These are phyloP conservation scores for Peucedramus taeniatus DNA, from an alignment of 2,113 vertebrate species.

Conservation along the genomic window DNA sequence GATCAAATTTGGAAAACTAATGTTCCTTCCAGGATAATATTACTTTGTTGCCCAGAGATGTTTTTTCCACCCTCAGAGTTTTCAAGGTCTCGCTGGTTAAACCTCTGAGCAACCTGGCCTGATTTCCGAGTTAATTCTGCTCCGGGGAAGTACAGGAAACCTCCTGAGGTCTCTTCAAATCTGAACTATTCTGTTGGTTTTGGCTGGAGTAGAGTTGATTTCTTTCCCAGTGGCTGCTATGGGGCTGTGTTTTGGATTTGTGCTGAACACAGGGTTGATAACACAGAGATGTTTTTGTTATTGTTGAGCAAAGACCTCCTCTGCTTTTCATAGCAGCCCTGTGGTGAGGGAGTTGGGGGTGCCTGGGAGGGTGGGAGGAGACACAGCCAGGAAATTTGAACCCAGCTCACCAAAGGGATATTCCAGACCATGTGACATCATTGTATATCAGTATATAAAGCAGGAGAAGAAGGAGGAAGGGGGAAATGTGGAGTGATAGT, in stretches of 20 bases:
- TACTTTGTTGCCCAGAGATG: neutral
- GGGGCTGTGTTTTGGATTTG: neutral
- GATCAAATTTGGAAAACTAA: neutral
- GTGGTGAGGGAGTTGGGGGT: neutral
- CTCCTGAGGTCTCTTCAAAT: neutral
- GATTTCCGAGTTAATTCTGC: neutral
- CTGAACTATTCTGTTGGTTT: neutral
- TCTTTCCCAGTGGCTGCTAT: fast-evolving
- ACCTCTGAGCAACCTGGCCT: neutral
- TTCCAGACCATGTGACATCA: neutral
- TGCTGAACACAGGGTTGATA: neutral
- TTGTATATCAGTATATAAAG: neutral
- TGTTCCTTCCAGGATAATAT: neutral
- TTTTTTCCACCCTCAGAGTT: neutral
- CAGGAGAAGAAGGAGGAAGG: neutral
- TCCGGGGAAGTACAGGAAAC: neutral
- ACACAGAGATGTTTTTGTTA: neutral
- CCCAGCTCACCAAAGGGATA: neutral
- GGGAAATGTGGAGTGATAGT: neutral
- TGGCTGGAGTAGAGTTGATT: neutral
- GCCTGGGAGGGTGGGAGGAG: neutral
- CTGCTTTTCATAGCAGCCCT: fast-evolving
- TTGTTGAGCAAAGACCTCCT: neutral
- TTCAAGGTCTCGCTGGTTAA: neutral
- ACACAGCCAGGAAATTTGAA: neutral